A percentile compares a stretch with the other conserved stretches of the same genome.
Conservation (phyloP, 2,888 invertebrate species). For the Orchesellides sinensis region DNA sequence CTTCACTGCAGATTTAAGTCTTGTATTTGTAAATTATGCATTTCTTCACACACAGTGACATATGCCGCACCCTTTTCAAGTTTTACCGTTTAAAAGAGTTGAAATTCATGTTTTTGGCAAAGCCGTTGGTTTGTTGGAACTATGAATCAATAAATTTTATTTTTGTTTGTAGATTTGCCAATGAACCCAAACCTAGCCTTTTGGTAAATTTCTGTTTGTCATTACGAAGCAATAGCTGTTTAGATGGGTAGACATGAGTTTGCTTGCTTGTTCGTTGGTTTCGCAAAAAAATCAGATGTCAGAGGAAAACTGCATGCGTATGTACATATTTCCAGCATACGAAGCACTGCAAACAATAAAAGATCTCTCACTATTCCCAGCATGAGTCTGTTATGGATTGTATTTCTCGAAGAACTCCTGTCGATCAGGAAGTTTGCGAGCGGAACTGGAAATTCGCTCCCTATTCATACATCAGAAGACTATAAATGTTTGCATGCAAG, state of each 20-base stretch:
- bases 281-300: neutral
- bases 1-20: neutral
- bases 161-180: neutral
- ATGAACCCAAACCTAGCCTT: neutral
- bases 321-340: neutral
- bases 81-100: conserved; percentile 7
- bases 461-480: neutral
- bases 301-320: neutral
- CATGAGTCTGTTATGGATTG: conserved; percentile 39
- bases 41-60: neutral
- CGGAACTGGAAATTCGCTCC: neutral
- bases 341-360: conserved; percentile 48
- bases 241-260: no score
- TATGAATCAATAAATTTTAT: neutral
- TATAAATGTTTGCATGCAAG: neutral
- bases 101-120: conserved; percentile 30
- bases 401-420: conserved; percentile 35
- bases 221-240: no score
- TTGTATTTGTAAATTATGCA: neutral
- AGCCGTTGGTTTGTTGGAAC: conserved; percentile 17
- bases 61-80: conserved; percentile 3
- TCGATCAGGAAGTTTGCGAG: conserved; percentile 33
- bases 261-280: no score
- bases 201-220: no score
- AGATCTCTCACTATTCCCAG: conserved; percentile 53